A percentile compares a stretch with the other conserved stretches of the same genome.
Conservation (phyloP, 2,888 invertebrate species). For the Drosophila longiperda region DNA sequence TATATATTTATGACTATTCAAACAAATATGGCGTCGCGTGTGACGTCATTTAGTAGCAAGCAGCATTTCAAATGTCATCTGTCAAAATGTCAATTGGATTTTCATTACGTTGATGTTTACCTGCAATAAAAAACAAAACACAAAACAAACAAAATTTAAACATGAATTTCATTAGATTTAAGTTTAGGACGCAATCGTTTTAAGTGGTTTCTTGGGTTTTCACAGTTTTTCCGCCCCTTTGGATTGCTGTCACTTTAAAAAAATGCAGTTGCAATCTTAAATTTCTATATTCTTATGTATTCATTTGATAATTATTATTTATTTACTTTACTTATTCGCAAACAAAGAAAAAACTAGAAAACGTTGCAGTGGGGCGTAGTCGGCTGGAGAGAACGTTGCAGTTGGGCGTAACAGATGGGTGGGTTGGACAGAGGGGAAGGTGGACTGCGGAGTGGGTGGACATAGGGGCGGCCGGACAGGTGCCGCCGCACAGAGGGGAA, state of each 20-base stretch:
- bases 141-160: neutral
- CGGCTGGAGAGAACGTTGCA: too few species aligned
- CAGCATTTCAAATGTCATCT: constrained; percentile 24
- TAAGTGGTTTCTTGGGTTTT: neutral
- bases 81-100: constrained; percentile 41
- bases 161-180: constrained; percentile 11
- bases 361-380: too few species aligned
- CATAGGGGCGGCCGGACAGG: too few species aligned
- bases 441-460: too few species aligned
- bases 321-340: constrained; percentile 27
- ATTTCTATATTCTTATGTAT: neutral
- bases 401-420: too few species aligned
- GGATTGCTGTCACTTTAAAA: constrained; percentile 5
- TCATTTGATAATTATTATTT: neutral
- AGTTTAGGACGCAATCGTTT: neutral
- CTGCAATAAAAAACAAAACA: constrained; percentile 4
- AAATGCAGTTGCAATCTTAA: constrained; percentile 31
- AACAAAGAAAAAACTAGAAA: too few species aligned
- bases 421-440: too few species aligned
- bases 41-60: constrained; percentile 16
- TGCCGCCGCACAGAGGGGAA: too few species aligned
- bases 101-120: constrained; percentile 29
- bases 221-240: neutral
- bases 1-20: constrained; percentile 4
- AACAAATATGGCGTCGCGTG: constrained; percentile 24